Evolutionary conservation across 2,888 invertebrate species (phyloP), one percentile per base, ranked within the genome.

Genomic region (Pardosa pseudoannulata): DNA sequence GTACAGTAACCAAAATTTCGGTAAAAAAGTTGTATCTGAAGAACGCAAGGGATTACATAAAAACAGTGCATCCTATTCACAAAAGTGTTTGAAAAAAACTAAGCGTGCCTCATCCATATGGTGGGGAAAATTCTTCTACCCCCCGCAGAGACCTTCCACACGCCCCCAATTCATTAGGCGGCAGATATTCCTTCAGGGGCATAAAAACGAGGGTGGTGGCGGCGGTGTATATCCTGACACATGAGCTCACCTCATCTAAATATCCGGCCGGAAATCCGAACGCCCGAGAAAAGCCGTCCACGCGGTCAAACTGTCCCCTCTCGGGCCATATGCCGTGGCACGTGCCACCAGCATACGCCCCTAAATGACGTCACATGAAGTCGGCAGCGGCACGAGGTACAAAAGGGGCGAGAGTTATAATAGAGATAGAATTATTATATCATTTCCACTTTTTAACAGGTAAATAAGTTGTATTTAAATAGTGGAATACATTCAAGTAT

Each of bases 141-240:
- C 72, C 83, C 83, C 31, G 41, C 76, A 13, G 76, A 13, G 74
- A 28, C n/a, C 16, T 80, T 74, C n/a, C 75, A 72, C 36, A 50
- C 64, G 19, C 28, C 64, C n/a, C 50, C 78, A 78, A 85, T 85
- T 85, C 83, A 85, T 85, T 85, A 85, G 83, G 83, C 78, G 67
- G 50, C 71, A 46, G 76, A 83, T 83, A 64, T 32, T 36, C 64
- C 70, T 50, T 19, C 32, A 23, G 32, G 23, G 65, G 62, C 28
- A 65, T 46, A 36, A 32, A 46, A 39, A 78, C 23, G 36, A 70
- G n/a, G 31, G 46, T 36, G 64, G 46, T 19, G 29, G 7, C 9
- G 46, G 2, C 6, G 41, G 41, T 9, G 41, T 46, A 16, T 36
- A 36, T 36, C 50, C 39, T 65, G 83, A 73, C 73, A 85, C 62